These are phyloP conservation scores for Myodes glareolus DNA, from an alignment of 2,113 vertebrate genomes.

Conservation along the genomic window DNA sequence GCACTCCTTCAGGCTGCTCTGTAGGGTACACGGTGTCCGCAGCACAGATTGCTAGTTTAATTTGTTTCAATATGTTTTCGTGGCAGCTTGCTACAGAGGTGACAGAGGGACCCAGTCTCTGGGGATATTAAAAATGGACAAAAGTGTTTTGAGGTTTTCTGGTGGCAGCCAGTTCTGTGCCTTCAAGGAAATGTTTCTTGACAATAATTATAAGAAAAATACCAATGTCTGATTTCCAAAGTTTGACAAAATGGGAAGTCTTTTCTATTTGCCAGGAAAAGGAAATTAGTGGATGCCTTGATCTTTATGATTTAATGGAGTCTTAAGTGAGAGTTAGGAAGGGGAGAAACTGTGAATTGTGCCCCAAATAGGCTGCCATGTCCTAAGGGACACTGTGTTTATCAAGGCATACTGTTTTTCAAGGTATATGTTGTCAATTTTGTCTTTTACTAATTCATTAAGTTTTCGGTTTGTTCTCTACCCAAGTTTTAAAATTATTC, in stretches of 20 bases:
- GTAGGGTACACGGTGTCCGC: slow-evolving; percentile 6
- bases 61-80: slow-evolving; percentile 56
- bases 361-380: neutral
- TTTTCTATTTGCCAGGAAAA: slow-evolving; percentile 61
- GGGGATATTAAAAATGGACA: slow-evolving; percentile 31
- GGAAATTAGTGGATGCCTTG: neutral
- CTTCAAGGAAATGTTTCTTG: slow-evolving; percentile 71
- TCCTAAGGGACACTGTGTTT: slow-evolving; percentile 3
- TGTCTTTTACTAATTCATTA: neutral
- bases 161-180: slow-evolving; percentile 35
- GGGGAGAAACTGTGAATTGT: slow-evolving; percentile 2
- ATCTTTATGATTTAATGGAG: slow-evolving; percentile 28
- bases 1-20: slow-evolving; percentile 13
- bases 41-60: slow-evolving; percentile 26
- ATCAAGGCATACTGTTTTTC: neutral
- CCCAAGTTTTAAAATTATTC: neutral
- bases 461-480: neutral
- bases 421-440: neutral
- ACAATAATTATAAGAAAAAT: slow-evolving; percentile 77
- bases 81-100: slow-evolving; percentile 35
- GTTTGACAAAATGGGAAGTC: slow-evolving; percentile 68
- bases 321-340: slow-evolving; percentile 18
- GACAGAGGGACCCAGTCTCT: slow-evolving; percentile 31
- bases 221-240: slow-evolving; percentile 62
- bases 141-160: slow-evolving; percentile 32